phyloP scores from a whole-genome alignment of 2,113 vertebrate genomes.

The Syrrhaptes paradoxus region DNA sequence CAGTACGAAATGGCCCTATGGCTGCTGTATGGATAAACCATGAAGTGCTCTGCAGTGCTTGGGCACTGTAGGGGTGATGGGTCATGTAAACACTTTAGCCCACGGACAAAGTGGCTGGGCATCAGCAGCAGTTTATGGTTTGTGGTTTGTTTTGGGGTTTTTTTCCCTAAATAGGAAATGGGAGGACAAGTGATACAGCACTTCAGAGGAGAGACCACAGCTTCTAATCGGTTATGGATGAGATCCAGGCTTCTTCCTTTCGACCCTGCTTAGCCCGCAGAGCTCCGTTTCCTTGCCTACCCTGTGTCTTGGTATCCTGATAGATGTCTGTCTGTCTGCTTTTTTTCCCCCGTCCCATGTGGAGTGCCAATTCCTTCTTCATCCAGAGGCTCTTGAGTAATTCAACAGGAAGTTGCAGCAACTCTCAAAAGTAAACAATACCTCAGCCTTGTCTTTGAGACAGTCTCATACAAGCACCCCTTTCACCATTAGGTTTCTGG shows the following conservation, averaged over 20 bases:
- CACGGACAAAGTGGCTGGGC: background rate
- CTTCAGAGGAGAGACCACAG: background rate
- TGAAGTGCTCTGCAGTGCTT: background rate
- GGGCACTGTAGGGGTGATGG: background rate
- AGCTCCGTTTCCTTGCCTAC: background rate
- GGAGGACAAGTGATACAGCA: background rate
- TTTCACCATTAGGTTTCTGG: background rate
- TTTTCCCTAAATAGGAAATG: background rate
- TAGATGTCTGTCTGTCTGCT: background rate
- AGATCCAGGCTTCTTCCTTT: background rate
- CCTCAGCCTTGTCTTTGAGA: background rate
- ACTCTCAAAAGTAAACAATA: background rate
- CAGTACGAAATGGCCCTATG: background rate
- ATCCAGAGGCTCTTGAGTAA: slow-evolving; percentile 24
- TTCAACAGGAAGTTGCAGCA: slow-evolving; percentile 29
- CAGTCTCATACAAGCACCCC: background rate
- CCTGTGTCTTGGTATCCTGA: background rate
- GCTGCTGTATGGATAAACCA: background rate
- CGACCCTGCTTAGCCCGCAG: background rate
- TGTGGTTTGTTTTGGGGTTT: background rate
- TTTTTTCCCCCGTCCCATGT: background rate
- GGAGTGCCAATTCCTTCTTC: background rate
- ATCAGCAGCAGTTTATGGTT: background rate
- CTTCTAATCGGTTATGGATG: background rate
- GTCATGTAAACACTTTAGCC: background rate